Conservation (phyloP, 2,888 invertebrate genomes). For the Flexamia atlantica region DNA sequence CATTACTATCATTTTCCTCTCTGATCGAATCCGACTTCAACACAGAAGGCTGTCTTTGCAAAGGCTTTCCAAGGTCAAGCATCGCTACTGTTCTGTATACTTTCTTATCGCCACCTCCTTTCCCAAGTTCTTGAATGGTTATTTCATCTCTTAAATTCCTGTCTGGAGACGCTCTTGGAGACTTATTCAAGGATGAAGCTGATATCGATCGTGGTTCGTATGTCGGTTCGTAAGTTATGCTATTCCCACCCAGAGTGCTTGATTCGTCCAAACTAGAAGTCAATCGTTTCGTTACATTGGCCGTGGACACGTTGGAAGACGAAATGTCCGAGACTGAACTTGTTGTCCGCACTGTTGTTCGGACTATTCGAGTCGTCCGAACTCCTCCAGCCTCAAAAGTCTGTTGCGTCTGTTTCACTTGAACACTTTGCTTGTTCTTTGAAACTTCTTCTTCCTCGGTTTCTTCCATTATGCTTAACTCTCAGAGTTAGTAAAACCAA, state of each 20-base stretch:
- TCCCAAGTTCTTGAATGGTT: slow-evolving; percentile 52
- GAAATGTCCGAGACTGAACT: slow-evolving; percentile 54
- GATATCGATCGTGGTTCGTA: slow-evolving; percentile 53
- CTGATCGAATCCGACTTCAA: slow-evolving; percentile 46
- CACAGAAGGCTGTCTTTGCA: slow-evolving; percentile 37
- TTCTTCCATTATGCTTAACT: slow-evolving; percentile 43
- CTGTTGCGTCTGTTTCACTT: slow-evolving; percentile 31
- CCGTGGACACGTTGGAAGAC: slow-evolving; percentile 21
- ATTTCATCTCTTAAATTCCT: slow-evolving; percentile 41
- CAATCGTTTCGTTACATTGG: slow-evolving; percentile 53
- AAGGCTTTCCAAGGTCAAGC: slow-evolving; percentile 49
- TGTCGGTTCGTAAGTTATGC: neutral
- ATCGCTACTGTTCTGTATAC: slow-evolving; percentile 50
- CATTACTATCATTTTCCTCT: slow-evolving; percentile 56
- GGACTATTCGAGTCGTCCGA: slow-evolving; percentile 24
- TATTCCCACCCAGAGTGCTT: neutral
- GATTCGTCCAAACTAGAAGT: slow-evolving; percentile 53
- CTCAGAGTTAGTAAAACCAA: neutral
- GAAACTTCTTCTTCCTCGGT: slow-evolving; percentile 56
- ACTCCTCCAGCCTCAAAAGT: slow-evolving; percentile 35
- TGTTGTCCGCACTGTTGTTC: slow-evolving; percentile 48
- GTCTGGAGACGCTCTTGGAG: slow-evolving; percentile 33
- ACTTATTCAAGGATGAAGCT: slow-evolving; percentile 41
- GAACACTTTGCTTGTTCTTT: slow-evolving; percentile 43
- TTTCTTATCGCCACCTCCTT: slow-evolving; percentile 50